A percentile compares a stretch with the other conserved stretches of the same genome.
phyloP scores from a whole-genome alignment of 2,113 vertebrate species.

The Mus pahari region DNA sequence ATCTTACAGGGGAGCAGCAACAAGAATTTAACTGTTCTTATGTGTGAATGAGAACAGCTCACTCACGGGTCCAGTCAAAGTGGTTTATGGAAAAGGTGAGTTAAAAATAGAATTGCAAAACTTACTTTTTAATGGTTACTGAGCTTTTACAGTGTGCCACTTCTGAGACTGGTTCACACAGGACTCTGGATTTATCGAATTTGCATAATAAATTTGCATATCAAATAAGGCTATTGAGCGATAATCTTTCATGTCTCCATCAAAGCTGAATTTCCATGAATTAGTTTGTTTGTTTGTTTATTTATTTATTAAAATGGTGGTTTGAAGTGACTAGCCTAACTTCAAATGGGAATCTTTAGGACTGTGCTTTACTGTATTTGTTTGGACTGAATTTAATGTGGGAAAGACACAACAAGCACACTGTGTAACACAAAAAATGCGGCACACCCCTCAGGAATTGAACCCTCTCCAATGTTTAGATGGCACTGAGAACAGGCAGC shows the following conservation, averaged over 20 bases:
- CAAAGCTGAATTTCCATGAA: conserved; percentile 24
- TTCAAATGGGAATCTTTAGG: conserved; percentile 47
- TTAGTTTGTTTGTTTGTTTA: background rate
- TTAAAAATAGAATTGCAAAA: conserved; percentile 49
- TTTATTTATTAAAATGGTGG: background rate
- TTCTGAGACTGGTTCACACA: conserved; percentile 36
- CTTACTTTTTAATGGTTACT: conserved; percentile 23
- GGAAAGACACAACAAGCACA: background rate
- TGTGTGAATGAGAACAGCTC: background rate
- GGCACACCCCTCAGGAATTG: background rate
- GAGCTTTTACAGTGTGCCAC: conserved; percentile 34
- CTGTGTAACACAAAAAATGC: background rate
- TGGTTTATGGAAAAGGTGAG: conserved; percentile 14
- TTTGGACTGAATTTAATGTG: conserved; percentile 17
- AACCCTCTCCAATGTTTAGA: background rate
- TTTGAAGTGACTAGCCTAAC: conserved; percentile 5
- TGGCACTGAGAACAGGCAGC: background rate
- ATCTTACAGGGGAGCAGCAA: background rate
- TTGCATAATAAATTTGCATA: background rate
- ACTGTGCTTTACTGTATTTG: background rate
- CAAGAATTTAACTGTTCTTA: background rate
- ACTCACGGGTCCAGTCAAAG: background rate
- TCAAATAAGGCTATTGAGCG: conserved; percentile 30
- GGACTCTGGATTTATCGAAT: conserved; percentile 55
- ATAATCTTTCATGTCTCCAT: conserved; percentile 29